A percentile compares a stretch with the other conserved stretches of the same genome.
Evolutionary conservation across 1,140 invertebrate genomes (phyloP).

Genomic region (Aphelenchoides fujianensis): DNA sequence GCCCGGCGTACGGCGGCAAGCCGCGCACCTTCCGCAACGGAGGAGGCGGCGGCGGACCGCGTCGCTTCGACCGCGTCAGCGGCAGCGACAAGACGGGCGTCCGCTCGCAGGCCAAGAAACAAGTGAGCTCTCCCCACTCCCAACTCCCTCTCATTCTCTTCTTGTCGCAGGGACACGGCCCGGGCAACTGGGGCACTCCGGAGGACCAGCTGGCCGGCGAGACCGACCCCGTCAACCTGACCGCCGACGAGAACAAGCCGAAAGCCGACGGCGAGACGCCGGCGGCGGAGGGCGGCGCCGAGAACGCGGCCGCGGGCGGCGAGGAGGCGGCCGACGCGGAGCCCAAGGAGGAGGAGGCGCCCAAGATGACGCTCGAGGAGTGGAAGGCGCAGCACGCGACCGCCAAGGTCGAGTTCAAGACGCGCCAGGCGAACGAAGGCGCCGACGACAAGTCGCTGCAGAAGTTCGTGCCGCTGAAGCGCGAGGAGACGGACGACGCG

Average conservation of each 20-base stretch:
- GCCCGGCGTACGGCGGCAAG: no score
- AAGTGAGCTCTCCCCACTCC: neutral
- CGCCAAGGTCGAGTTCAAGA: conserved; percentile 26
- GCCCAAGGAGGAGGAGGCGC: conserved; percentile 25
- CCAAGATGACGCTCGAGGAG: conserved; percentile 33
- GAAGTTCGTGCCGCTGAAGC: conserved; percentile 38
- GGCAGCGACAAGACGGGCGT: conserved; percentile 37
- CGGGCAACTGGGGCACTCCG: conserved; percentile 35
- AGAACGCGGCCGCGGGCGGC: conserved; percentile 6
- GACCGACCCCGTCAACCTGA: conserved; percentile 30
- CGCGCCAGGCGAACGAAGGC: conserved; percentile 34
- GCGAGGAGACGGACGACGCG: conserved; percentile 13
- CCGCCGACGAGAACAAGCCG: conserved; percentile 23
- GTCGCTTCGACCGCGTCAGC: conserved; percentile 26
- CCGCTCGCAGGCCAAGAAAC: conserved; percentile 21
- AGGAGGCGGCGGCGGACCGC: conserved; percentile 14
- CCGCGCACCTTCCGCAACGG: neutral
- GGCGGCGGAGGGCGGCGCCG: conserved; percentile 3
- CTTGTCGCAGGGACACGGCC: conserved; percentile 27
- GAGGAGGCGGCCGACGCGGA: conserved; percentile 6
- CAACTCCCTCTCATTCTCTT: neutral
- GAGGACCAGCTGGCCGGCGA: conserved; percentile 36
- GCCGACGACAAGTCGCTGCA: conserved; percentile 36
- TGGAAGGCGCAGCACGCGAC: conserved; percentile 43
- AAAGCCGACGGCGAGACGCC: conserved; percentile 12